Base-by-base conservation (phyloP, 2,113 vertebrate species). In the Lethenteron camtschaticum region DNA sequence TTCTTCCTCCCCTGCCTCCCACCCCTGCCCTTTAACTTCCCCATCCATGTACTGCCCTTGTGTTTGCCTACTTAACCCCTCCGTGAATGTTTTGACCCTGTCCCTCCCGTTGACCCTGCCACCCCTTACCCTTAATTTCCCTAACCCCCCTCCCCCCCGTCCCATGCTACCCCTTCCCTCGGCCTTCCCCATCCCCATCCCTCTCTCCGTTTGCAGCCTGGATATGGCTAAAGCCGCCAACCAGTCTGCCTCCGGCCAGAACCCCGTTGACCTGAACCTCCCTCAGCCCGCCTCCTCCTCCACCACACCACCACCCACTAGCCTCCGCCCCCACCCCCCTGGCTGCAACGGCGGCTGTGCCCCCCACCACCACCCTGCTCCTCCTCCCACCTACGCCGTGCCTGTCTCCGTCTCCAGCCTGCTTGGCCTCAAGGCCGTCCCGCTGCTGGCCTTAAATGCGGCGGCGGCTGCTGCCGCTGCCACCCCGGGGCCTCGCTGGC, bases 201-300 rank as follows among this genome's bases (percentile, higher is more conserved):
- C 77, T 79, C 57, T 82, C 81, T 80, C 82, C 79, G 77, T 79
- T 82, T 83, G 80, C 86, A 91, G 88, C 81, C 85, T 91, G 87
- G 88, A 91, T 85, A 87, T 91, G 87, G 88, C 88, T 87, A 90
- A 89, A 85, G 83, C 88, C 85, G 89, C 85, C 84, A 88, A 86
- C 85, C 87, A 89, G 85, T 82, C 84, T 75, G 85, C 85, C 82
- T 84, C 83, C 78, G 81, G 87, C 76, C 81, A 79, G 78, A 83
- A 79, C 83, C 81, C 86, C 75, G 81, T 87, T 82, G 88, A 91
- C 80, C 84, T 91, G 79, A 87, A 85, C 84, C 84, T 90, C 84
- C 41, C 41, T 41, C 41, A 41, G 41, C 41, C 41, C 41, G 41
- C 6, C 41, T 84, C 82, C 83, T 87, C 87, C 83, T 78, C 87